phyloP scores from a whole-genome alignment of 2,888 invertebrate species.

The Saturnia pavonia region DNA sequence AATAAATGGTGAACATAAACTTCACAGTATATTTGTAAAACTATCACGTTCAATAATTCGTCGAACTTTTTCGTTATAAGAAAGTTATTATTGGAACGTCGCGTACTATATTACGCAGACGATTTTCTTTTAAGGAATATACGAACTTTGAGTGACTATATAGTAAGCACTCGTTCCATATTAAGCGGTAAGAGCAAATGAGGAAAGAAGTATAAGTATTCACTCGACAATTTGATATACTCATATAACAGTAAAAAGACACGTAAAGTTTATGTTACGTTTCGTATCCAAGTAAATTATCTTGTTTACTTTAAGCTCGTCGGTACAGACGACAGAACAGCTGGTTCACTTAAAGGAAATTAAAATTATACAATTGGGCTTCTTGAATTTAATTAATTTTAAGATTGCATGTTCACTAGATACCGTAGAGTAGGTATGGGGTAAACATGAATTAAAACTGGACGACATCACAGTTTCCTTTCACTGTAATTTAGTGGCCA shows the following conservation, averaged over 20 bases:
- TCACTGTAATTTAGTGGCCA: no score
- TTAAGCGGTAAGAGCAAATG: not conserved
- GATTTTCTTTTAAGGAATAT: no score
- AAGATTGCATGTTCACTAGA: not conserved
- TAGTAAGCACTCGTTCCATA: not conserved
- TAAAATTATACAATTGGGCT: not conserved
- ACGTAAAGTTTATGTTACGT: slow-evolving; percentile 8
- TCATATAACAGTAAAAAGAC: slow-evolving; percentile 2
- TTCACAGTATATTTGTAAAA: no score
- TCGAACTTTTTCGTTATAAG: not conserved
- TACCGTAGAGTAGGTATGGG: no score
- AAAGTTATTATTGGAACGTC: not conserved
- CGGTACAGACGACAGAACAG: not conserved
- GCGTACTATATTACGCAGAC: no score
- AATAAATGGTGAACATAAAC: no score
- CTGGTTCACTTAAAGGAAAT: not conserved
- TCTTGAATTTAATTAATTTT: not conserved
- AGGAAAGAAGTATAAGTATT: not conserved
- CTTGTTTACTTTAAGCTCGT: not conserved
- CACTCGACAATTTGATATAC: not conserved
- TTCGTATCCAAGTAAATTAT: not conserved
- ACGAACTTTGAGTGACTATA: no score
- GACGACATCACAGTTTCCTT: not conserved
- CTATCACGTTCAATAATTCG: not conserved
- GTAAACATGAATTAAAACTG: not conserved